Evolutionary conservation across 2,113 vertebrate species (phyloP).

Genomic region (Anthoscopus minutus): DNA sequence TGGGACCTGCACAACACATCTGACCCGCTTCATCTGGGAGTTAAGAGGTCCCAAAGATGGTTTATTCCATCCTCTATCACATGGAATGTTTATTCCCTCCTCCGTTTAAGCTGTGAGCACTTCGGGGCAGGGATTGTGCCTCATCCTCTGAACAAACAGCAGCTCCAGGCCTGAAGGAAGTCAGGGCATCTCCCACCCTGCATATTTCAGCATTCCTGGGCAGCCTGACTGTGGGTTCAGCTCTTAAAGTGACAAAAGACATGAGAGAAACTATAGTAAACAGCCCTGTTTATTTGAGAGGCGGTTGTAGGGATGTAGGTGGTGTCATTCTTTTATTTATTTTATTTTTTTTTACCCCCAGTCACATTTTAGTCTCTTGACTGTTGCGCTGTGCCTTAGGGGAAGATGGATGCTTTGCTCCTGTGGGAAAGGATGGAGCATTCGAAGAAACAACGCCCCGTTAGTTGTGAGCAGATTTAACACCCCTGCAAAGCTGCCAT

Average conservation of each 20-base stretch:
- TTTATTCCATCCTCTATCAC: not conserved
- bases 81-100: not conserved
- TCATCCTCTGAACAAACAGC: not conserved
- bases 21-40: not conserved
- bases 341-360: not conserved
- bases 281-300: not conserved
- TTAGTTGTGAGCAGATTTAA: conserved; percentile 14
- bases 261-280: not conserved
- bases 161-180: not conserved
- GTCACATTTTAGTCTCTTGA: not conserved
- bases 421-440: conserved; percentile 1
- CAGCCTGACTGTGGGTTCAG: not conserved
- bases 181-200: not conserved
- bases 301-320: not conserved
- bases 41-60: not conserved
- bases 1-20: not conserved
- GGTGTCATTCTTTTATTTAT: not conserved
- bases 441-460: not conserved
- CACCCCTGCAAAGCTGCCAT: conserved; percentile 48
- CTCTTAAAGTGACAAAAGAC: not conserved
- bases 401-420: not conserved
- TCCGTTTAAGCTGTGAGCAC: not conserved
- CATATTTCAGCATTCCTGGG: not conserved
- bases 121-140: not conserved
- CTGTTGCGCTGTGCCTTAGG: not conserved